phyloP scores from a whole-genome alignment of 2,113 vertebrate species.

The Elaphurus davidianus region DNA sequence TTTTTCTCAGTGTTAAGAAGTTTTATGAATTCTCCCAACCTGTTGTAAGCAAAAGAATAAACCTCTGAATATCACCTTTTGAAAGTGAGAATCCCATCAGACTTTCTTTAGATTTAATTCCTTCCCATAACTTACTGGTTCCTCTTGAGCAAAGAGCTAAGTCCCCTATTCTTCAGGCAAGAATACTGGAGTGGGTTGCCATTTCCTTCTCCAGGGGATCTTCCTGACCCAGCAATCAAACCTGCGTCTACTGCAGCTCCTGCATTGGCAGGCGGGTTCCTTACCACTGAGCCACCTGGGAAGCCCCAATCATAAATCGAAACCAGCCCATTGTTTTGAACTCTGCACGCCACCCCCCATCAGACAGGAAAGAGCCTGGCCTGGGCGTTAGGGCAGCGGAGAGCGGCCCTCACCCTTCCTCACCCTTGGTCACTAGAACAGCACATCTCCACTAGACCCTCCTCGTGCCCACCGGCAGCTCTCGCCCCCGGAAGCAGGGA shows the following conservation, averaged over 20 bases:
- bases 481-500: accelerated
- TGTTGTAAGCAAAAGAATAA: constrained; percentile 21
- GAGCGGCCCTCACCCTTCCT: background rate
- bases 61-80: constrained; percentile 9
- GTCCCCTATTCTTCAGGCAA: background rate
- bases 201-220: background rate
- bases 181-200: background rate
- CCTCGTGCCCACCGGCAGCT: background rate
- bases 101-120: background rate
- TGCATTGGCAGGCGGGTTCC: background rate
- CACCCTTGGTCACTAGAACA: accelerated
- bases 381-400: background rate
- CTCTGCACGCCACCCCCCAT: too few relatives aligned
- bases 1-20: background rate
- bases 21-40: background rate
- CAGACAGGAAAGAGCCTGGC: background rate
- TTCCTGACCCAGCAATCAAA: background rate
- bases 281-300: background rate
- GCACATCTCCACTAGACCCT: background rate
- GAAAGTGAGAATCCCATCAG: background rate
- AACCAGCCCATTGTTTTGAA: background rate
- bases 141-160: background rate
- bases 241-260: background rate
- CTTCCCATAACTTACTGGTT: background rate
- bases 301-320: background rate